Percentiles rank a stretch among this genome's conserved stretches.
These are phyloP conservation scores for Hemicentrotus pulcherrimus DNA, from an alignment of 35 echinoderm and acorn worm genomes.

Conservation along the genomic window DNA sequence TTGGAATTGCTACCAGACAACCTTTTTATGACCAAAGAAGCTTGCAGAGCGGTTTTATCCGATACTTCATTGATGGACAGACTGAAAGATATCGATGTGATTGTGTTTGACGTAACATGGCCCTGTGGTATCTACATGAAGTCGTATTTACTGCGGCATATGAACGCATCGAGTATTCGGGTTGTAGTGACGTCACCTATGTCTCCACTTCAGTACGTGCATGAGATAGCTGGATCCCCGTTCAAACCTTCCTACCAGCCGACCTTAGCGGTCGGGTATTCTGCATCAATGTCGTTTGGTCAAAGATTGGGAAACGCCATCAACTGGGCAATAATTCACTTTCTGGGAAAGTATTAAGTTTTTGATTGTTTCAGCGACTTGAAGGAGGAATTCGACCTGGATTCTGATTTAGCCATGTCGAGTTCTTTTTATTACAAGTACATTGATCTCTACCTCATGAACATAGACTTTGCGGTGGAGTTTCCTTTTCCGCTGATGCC, in stretches of 20 bases:
- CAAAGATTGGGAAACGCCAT: constrained; percentile 8
- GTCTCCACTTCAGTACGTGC: neutral
- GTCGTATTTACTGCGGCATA: neutral
- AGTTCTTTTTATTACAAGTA: neutral
- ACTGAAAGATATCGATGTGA: neutral
- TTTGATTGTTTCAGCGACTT: neutral
- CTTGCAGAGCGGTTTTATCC: neutral
- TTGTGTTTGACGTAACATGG: constrained; percentile 28
- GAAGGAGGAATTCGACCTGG: neutral
- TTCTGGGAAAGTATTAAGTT: too few species aligned
- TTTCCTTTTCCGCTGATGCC: constrained; percentile 72
- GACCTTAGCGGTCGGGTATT: too few species aligned
- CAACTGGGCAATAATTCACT: neutral
- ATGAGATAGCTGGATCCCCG: constrained; percentile 21
- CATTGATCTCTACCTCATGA: constrained; percentile 41
- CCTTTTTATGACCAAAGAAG: neutral
- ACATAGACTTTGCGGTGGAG: constrained; percentile 65
- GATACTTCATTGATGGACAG: neutral
- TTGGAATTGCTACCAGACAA: neutral
- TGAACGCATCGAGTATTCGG: neutral
- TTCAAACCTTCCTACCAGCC: constrained; percentile 37
- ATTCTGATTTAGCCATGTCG: neutral
- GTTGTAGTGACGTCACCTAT: neutral
- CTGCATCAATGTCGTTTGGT: constrained; percentile 14
- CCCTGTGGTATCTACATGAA: constrained; percentile 25